Base-by-base conservation (phyloP, 2,797 vertebrate species). In the Chromis chromis region DNA sequence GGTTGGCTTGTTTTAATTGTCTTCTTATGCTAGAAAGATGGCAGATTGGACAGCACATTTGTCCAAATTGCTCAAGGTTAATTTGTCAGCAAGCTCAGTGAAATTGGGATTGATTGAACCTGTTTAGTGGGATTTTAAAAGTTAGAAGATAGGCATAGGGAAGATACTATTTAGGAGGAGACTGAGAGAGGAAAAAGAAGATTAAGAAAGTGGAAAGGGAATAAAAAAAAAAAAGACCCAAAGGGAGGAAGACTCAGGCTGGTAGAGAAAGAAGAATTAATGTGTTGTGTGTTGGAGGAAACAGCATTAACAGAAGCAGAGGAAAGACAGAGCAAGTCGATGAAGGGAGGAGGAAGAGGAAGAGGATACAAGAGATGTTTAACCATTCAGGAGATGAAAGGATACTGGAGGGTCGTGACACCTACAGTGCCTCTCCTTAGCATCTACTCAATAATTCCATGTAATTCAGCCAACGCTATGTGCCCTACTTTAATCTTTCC, bases 301-400 rank as follows among this genome's bases (percentile, higher is more conserved):
- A 55, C 10, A 17, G 19, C 49, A 59, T 56, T 16, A 77, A 61
- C 60, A 72, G 46, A 28, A 53, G 55, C 24, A 56, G 48, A 46
- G 46, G 36, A 64, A 46, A 52, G 60, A 55, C 27, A 3, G 6
- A 44, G 28, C 3, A 9, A 44, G 42, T 28, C 31, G 39, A 78
- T 76, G 53, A 77, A 80, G 86, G 36, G 65, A 61, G 25, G 60
- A 65, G 65, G 39, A 22, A 53, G 17, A 73, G 71, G 33, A 80
- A 61, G 83, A 59, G 48, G 71, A 78, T 54, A 54, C 12, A 0
- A 54, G 49, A 49, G 70, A 69, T 79, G 62, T 78, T 84, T 65
- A 85, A 85, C 78, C 76, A 83, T 84, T 85, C 67, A 78, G 62
- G 10, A 85, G 86, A 88, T 90, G 75, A 91, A 87, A 88, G 72